Base-by-base conservation (phyloP, 2,113 vertebrate species). In the Chinchilla lanigera region DNA sequence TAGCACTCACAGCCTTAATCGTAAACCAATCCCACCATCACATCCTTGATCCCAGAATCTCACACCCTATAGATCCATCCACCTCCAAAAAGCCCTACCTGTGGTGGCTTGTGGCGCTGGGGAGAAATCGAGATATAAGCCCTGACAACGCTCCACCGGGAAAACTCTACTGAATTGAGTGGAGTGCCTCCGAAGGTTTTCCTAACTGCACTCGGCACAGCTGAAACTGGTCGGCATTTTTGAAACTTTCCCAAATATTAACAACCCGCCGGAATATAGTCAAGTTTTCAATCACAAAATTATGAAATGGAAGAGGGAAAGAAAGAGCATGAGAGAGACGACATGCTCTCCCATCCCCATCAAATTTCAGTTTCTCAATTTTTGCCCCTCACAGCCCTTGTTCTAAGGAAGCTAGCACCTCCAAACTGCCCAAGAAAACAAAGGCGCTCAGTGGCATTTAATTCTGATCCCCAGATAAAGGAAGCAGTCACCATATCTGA, bases 361-460 rank as follows among this genome's bases (percentile, higher is more conserved):
- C 56, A 58, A 65, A 78, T 69, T 96, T 96, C 56, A 81, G n/a
- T 89, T 90, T 56, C 80, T 85, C 58, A 90, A 77, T 20, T 83
- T 77, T 14, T 47, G 22, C 33, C 33, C 83, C 63, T 94, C 26
- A 30, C 12, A 69, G 1, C 19, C 82, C 30, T 77, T 86, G 28
- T 54, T 89, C 41, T 69, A 82, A 56, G 47, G 38, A 85, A 84
- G 61, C 67, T 44, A 26, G 33, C 50, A 63, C 84, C 80, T 47
- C 52, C 84, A 81, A 87, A 44, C 75, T 87, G 88, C 56, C 89
- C 61, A 92, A 63, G 80, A 58, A 89, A 84, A 96, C 82, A 93
- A 35, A 9, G 80, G 3, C 33, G 24, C 28, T 58, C 60, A 44
- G 52, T 30, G 38, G 7, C 28, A 81, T 87, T 93, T 92, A 78